These are phyloP conservation scores for Malurus melanocephalus DNA, from an alignment of 2,113 vertebrate genomes.

Conservation along the genomic window DNA sequence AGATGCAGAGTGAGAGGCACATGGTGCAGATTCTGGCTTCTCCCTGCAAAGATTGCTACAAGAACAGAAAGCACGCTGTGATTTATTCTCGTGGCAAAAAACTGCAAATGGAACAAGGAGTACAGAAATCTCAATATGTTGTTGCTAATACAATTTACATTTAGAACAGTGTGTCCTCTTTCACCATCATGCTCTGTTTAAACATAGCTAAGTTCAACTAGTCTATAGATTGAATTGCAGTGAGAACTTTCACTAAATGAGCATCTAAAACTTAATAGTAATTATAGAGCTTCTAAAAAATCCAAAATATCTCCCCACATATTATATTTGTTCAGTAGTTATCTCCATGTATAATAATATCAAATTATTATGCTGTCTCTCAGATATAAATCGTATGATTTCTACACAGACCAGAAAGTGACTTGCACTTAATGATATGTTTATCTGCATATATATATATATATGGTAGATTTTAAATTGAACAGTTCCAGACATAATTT, in stretches of 20 bases:
- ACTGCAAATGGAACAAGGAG: constrained; percentile 41
- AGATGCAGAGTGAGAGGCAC: constrained; percentile 34
- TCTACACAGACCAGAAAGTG: constrained; percentile 29
- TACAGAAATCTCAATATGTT: constrained; percentile 62
- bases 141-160: constrained; percentile 62
- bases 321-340: constrained; percentile 22
- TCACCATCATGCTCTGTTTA: neutral
- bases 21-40: constrained; percentile 21
- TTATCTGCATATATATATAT: constrained; percentile 24
- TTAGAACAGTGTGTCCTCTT: constrained; percentile 42
- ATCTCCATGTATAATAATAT: constrained; percentile 29
- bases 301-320: neutral
- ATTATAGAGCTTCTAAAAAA: neutral
- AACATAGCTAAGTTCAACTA: neutral
- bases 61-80: constrained; percentile 48
- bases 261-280: constrained; percentile 28
- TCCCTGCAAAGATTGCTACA: constrained; percentile 7
- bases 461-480: constrained; percentile 41
- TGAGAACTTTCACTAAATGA: constrained; percentile 36
- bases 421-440: constrained; percentile 21
- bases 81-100: constrained; percentile 57
- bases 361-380: constrained; percentile 53
- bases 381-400: neutral
- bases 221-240: constrained; percentile 36
- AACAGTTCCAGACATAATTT: constrained; percentile 38